Conservation (phyloP, 2,888 invertebrate species). For the Trichacis sp. region DNA sequence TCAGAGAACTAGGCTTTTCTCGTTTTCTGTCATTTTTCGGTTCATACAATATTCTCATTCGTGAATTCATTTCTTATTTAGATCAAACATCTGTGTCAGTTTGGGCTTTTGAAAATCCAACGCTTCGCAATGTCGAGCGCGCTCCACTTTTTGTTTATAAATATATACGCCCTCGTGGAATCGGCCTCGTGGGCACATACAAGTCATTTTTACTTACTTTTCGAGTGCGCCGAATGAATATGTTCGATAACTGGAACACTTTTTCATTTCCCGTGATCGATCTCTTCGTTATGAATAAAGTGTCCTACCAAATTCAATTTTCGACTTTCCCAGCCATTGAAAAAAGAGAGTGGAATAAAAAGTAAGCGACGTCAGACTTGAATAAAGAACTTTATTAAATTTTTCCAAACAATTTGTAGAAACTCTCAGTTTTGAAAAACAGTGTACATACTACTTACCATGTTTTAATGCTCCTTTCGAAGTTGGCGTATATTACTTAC, state of each 20-base stretch:
- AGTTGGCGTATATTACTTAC: neutral
- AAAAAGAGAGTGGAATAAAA: too few relatives aligned
- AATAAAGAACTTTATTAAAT: neutral
- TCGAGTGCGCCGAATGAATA: neutral
- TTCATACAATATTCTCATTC: too few relatives aligned
- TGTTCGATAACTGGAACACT: neutral
- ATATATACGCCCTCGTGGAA: slow-evolving; percentile 48
- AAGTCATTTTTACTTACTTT: slow-evolving; percentile 1
- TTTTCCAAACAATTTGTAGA: neutral
- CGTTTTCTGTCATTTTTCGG: too few relatives aligned
- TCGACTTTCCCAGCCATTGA: too few relatives aligned
- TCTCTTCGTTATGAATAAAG: too few relatives aligned
- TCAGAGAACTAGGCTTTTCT: too few relatives aligned
- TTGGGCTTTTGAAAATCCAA: neutral
- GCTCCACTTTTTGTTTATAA: slow-evolving; percentile 59
- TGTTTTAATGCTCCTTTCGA: neutral
- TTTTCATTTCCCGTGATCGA: neutral
- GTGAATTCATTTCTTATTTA: neutral
- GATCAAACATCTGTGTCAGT: neutral
- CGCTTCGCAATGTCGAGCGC: slow-evolving; percentile 10
- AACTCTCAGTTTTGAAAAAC: neutral
- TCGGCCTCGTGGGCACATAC: neutral
- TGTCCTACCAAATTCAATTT: too few relatives aligned
- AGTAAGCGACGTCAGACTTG: too few relatives aligned
- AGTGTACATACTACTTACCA: neutral